These are phyloP conservation scores for Bellardia bayeri DNA, from an alignment of 2,888 invertebrate species.

Conservation along the genomic window DNA sequence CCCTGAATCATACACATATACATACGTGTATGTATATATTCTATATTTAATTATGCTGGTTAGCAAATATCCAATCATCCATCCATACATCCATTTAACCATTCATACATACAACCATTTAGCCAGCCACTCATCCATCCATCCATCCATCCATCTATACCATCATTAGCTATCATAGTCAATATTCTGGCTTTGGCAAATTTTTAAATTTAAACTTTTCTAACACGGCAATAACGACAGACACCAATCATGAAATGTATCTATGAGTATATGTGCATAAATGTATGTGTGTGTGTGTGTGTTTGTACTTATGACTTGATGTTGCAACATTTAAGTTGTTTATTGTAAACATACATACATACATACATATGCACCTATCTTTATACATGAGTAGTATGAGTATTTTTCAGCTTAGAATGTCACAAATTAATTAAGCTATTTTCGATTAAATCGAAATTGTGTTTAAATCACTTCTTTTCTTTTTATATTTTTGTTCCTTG, in stretches of 20 bases:
- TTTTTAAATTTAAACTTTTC: constrained; percentile 43
- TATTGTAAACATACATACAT: background rate
- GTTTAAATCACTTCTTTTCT: constrained; percentile 60
- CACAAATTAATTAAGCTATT: constrained; percentile 82
- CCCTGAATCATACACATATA: background rate
- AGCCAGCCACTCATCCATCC: constrained; percentile 29
- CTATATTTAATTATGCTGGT: background rate
- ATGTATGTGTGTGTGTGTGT: no score
- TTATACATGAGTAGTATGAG: no score
- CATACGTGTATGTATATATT: background rate
- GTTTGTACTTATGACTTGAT: background rate
- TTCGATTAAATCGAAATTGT: constrained; percentile 80
- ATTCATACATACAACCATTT: constrained; percentile 26
- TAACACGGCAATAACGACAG: constrained; percentile 11
- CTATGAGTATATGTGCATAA: background rate
- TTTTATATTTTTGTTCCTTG: background rate
- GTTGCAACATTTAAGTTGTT: background rate
- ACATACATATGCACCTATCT: background rate
- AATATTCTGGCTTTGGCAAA: constrained; percentile 44
- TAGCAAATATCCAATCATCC: constrained; percentile 28
- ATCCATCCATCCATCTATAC: constrained; percentile 28
- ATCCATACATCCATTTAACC: constrained; percentile 30
- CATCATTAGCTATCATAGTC: constrained; percentile 30
- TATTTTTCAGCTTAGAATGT: constrained; percentile 61
- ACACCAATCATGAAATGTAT: background rate